Evolutionary conservation across 2,113 vertebrate genomes (phyloP).

Genomic region (Spilogale gracilis): DNA sequence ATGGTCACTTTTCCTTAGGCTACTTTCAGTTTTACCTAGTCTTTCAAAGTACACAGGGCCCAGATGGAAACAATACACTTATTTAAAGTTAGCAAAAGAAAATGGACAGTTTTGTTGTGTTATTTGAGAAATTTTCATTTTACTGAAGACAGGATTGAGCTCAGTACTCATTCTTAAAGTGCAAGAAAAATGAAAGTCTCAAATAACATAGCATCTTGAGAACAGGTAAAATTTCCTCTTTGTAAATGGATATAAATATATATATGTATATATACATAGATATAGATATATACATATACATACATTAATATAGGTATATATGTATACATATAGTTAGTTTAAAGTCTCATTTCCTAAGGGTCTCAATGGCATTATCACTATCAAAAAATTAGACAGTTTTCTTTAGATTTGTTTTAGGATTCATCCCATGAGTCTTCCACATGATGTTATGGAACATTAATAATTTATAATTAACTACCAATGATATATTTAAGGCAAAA

Average conservation of each 20-base stretch:
- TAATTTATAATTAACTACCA: constrained; percentile 46
- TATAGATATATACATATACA: not conserved
- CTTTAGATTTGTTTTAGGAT: constrained; percentile 39
- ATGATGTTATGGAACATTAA: not conserved
- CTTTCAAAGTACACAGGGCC: not conserved
- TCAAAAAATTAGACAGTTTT: not conserved
- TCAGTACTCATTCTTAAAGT: not conserved
- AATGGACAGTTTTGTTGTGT: not conserved
- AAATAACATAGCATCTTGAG: not conserved
- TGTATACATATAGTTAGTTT: not conserved
- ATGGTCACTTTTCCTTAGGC: not conserved
- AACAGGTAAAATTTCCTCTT: not conserved
- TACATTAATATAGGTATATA: not conserved
- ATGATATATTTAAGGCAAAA: constrained; percentile 3
- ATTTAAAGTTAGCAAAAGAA: not conserved
- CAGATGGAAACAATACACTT: not conserved
- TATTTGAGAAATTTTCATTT: constrained; percentile 24
- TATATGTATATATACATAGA: not conserved
- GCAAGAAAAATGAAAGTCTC: not conserved
- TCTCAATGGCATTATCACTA: not conserved
- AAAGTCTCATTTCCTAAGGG: not conserved
- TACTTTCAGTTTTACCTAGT: not conserved
- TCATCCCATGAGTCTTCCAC: not conserved
- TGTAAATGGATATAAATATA: not conserved
- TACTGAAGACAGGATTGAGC: not conserved